Conservation (phyloP, 2,797 vertebrate genomes). For the Carcharodon carcharias region DNA sequence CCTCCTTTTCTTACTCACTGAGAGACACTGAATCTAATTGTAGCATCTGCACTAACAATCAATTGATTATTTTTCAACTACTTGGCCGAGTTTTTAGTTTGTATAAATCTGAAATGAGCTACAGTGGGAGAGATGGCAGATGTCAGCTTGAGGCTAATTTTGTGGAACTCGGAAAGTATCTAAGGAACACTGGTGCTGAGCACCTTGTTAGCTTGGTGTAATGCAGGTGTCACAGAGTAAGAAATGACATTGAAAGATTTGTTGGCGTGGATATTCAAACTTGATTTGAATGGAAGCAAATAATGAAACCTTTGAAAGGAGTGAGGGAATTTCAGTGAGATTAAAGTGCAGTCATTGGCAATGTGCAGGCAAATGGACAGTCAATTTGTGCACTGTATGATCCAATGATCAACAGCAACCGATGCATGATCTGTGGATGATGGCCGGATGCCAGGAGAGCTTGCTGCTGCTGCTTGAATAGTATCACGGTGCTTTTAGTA, state of each 20-base stretch:
- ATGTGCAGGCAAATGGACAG: too few relatives aligned
- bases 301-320: background rate
- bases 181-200: background rate
- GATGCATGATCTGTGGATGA: background rate
- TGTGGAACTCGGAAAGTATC: background rate
- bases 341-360: too few relatives aligned
- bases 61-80: background rate
- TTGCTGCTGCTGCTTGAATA: background rate
- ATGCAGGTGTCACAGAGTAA: background rate
- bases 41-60: background rate
- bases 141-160: background rate
- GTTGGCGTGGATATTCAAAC: background rate
- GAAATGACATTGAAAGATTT: too few relatives aligned
- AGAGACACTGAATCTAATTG: background rate
- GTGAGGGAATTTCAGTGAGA: background rate
- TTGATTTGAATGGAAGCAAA: background rate
- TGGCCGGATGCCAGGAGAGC: background rate
- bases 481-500: background rate
- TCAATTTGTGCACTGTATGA: background rate
- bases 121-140: background rate
- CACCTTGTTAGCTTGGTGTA: background rate
- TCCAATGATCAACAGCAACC: background rate
- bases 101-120: background rate
- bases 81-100: background rate
- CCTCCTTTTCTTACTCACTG: background rate